phyloP scores from a whole-genome alignment of 2,888 invertebrate genomes.

The Dione vanillae region DNA sequence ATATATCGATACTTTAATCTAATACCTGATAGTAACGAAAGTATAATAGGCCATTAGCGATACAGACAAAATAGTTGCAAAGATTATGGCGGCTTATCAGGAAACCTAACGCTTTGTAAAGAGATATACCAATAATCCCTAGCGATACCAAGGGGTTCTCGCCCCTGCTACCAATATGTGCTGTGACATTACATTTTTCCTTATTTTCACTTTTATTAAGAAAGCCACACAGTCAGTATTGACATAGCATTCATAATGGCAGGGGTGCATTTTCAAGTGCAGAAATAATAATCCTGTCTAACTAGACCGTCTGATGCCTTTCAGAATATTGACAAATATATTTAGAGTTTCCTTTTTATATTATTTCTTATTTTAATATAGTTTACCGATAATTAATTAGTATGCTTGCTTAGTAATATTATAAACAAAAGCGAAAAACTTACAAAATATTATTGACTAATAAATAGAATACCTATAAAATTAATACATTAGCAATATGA shows the following conservation, averaged over 20 bases:
- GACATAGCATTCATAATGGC: conserved; percentile 48
- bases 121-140: conserved; percentile 76
- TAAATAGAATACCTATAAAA: no score
- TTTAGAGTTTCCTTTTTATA: conserved; percentile 48
- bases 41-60: conserved; percentile 36
- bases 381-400: not conserved
- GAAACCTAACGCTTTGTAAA: conserved; percentile 72
- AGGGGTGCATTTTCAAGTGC: conserved; percentile 77
- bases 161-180: conserved; percentile 67
- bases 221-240: conserved; percentile 40
- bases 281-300: conserved; percentile 75
- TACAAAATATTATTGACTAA: no score
- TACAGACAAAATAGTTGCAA: conserved; percentile 59
- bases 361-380: not conserved
- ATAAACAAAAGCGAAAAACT: no score
- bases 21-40: not conserved
- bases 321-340: conserved; percentile 70
- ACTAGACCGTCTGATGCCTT: conserved; percentile 69
- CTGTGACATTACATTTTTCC: conserved; percentile 40
- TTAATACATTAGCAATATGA: no score
- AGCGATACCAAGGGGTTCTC: conserved; percentile 71
- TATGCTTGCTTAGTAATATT: no score
- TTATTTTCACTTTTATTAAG: conserved; percentile 43
- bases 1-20: not conserved
- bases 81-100: conserved; percentile 74